These are phyloP conservation scores for Hydrolagus affinis DNA, from an alignment of 2,113 vertebrate species.

Conservation along the genomic window DNA sequence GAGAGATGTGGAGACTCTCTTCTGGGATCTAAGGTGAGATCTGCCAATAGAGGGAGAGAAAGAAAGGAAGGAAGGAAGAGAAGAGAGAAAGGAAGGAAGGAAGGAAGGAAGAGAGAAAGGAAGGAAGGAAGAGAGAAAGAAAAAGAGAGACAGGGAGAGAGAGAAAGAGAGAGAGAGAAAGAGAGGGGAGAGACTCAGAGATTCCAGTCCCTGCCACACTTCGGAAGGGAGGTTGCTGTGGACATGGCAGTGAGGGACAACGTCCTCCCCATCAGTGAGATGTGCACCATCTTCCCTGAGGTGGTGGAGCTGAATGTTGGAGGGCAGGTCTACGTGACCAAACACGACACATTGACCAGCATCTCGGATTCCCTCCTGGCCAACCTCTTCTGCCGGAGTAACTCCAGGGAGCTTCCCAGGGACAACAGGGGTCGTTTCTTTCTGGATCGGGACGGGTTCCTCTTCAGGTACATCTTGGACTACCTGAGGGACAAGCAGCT, in stretches of 20 bases:
- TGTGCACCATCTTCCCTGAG: constrained; percentile 71
- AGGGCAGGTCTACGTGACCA: constrained; percentile 80
- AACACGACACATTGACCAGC: constrained; percentile 72
- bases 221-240: constrained; percentile 23
- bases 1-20: neutral
- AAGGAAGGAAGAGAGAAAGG: neutral
- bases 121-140: neutral
- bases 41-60: neutral
- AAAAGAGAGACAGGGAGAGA: neutral
- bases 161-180: neutral
- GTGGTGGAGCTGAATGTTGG: constrained; percentile 82
- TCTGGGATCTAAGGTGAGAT: neutral
- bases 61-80: neutral
- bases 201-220: neutral
- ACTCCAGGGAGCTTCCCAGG: constrained; percentile 61
- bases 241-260: constrained; percentile 75
- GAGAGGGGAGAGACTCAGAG: neutral
- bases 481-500: constrained; percentile 76
- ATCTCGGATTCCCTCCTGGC: constrained; percentile 73
- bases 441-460: constrained; percentile 80
- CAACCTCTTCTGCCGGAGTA: constrained; percentile 65
- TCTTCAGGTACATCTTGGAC: constrained; percentile 80
- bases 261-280: constrained; percentile 76
- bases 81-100: neutral
- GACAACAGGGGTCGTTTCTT: constrained; percentile 80